Conservation (phyloP, 2,888 invertebrate species). For the Phymatocera aterrima region DNA sequence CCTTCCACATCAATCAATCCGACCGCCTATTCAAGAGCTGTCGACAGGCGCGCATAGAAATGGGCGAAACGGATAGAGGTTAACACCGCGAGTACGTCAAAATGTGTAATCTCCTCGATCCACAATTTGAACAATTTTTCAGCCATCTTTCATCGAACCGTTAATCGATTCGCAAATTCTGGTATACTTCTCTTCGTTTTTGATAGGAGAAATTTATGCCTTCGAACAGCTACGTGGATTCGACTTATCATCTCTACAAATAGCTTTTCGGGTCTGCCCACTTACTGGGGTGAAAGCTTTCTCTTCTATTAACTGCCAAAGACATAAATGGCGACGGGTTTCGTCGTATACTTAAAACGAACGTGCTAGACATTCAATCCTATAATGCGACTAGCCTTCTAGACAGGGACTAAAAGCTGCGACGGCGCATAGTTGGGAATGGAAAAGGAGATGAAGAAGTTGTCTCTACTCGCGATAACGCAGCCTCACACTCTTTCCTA, state of each 20-base stretch:
- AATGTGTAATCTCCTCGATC: slow-evolving; percentile 6
- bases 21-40: slow-evolving; percentile 27
- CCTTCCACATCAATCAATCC: slow-evolving; percentile 19
- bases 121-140: not conserved
- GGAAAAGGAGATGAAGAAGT: not conserved
- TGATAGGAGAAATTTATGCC: not conserved
- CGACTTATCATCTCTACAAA: slow-evolving; percentile 30
- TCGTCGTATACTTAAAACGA: not conserved
- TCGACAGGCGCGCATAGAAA: not conserved
- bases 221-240: not conserved
- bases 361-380: not conserved
- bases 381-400: not conserved
- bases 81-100: not conserved
- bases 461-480: not conserved
- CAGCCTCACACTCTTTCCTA: not conserved
- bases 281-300: slow-evolving; percentile 20
- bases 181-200: not conserved
- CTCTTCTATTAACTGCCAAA: slow-evolving; percentile 37
- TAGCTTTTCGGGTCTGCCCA: not conserved
- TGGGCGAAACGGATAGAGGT: not conserved
- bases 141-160: not conserved
- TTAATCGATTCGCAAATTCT: not conserved
- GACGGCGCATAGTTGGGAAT: not conserved
- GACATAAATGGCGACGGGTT: slow-evolving; percentile 15
- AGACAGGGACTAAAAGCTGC: not conserved